These are phyloP conservation scores for Diachrysia chrysitis DNA, from an alignment of 2,888 invertebrate species.

Conservation along the genomic window DNA sequence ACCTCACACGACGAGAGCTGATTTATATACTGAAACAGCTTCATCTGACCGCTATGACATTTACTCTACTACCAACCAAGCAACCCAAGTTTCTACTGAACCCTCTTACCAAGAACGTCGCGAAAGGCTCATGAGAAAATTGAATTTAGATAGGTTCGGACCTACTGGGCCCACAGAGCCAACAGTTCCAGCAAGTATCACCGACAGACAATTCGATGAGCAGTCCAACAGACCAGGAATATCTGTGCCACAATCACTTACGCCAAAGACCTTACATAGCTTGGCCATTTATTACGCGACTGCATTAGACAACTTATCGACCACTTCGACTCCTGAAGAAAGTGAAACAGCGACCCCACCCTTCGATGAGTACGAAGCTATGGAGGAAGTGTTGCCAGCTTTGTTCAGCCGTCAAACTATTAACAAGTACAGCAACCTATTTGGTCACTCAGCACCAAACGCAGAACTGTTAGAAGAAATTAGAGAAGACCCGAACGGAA, in stretches of 20 bases:
- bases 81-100: constrained; percentile 72
- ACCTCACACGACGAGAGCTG: constrained; percentile 75
- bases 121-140: constrained; percentile 91
- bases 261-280: constrained; percentile 93
- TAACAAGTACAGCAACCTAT: constrained; percentile 89
- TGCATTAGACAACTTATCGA: constrained; percentile 89
- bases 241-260: constrained; percentile 92
- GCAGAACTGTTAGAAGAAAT: constrained; percentile 80
- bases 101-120: constrained; percentile 91
- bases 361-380: constrained; percentile 77
- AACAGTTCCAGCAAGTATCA: constrained; percentile 76
- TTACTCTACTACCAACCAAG: constrained; percentile 68
- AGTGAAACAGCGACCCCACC: constrained; percentile 73
- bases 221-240: constrained; percentile 89
- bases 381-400: constrained; percentile 88
- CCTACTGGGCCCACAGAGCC: constrained; percentile 87
- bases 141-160: constrained; percentile 88
- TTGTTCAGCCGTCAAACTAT: constrained; percentile 91
- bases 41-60: constrained; percentile 73
- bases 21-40: constrained; percentile 66
- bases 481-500: constrained; percentile 80
- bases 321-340: constrained; percentile 78
- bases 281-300: constrained; percentile 94
- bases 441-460: constrained; percentile 75
- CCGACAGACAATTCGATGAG: constrained; percentile 84